Evolutionary conservation across 2,888 invertebrate species (phyloP).

Genomic region (Pollenia amentaria): DNA sequence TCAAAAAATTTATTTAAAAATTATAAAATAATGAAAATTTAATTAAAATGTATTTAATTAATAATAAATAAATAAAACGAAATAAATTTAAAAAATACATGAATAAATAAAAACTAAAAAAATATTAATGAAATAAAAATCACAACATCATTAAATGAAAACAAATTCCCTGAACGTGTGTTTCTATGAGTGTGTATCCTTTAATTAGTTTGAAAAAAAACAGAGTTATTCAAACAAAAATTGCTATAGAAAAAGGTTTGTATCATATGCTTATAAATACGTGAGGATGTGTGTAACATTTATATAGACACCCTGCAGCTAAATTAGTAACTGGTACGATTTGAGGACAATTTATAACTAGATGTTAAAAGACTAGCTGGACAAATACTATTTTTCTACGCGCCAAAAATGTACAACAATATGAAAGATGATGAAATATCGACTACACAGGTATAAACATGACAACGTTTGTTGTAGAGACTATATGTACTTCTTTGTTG

Average conservation of each 20-base stretch:
- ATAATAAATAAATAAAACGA: slow-evolving; percentile 56
- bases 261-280: background rate
- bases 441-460: too few relatives aligned
- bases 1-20: slow-evolving; percentile 59
- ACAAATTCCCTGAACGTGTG: slow-evolving; percentile 75
- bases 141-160: slow-evolving; percentile 68
- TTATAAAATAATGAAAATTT: slow-evolving; percentile 70
- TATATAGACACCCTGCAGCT: too few relatives aligned
- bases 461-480: too few relatives aligned
- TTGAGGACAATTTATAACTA: too few relatives aligned
- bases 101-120: slow-evolving; percentile 59
- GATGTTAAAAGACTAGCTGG: too few relatives aligned
- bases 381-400: too few relatives aligned
- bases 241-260: slow-evolving; percentile 24
- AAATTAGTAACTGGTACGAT: too few relatives aligned
- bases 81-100: slow-evolving; percentile 43
- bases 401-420: too few relatives aligned
- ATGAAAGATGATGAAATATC: too few relatives aligned
- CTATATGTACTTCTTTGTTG: too few relatives aligned
- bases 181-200: slow-evolving; percentile 50
- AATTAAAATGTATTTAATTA: slow-evolving; percentile 73
- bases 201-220: slow-evolving; percentile 77
- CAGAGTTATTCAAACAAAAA: background rate
- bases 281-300: too few relatives aligned
- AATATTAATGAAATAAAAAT: slow-evolving; percentile 64